Evolutionary conservation across 2,797 vertebrate species (phyloP).

Genomic region (Gambusia yucatana): DNA sequence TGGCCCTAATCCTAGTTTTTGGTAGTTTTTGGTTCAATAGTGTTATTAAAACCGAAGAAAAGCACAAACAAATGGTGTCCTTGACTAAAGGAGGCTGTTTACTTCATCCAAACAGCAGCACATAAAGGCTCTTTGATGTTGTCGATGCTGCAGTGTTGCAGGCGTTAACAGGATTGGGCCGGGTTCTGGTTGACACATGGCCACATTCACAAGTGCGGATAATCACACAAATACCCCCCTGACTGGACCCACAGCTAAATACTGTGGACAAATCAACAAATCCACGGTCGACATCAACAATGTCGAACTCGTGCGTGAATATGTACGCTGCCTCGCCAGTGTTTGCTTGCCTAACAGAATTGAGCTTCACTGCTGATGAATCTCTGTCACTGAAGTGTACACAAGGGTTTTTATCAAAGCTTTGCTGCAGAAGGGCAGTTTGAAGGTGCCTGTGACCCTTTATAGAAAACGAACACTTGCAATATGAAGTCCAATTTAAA

Average conservation of each 20-base stretch:
- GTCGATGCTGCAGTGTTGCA: conserved; percentile 17
- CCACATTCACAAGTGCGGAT: conserved; percentile 9
- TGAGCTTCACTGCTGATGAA: conserved; percentile 45
- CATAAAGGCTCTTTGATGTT: conserved; percentile 3
- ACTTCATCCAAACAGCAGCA: conserved; percentile 7
- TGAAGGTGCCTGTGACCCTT: conserved; percentile 3
- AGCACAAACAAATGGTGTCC: neutral
- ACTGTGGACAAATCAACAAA: conserved; percentile 10
- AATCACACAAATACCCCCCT: conserved; percentile 32
- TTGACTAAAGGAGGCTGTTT: neutral
- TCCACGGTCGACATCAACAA: neutral
- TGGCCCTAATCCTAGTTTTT: neutral
- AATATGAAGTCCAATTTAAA: neutral
- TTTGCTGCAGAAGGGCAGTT: neutral
- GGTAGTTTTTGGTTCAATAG: neutral
- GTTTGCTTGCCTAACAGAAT: conserved; percentile 30
- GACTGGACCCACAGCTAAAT: conserved; percentile 24
- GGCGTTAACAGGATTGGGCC: conserved; percentile 24
- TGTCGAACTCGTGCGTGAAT: conserved; percentile 13
- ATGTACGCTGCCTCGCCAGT: conserved; percentile 8
- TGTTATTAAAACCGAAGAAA: neutral
- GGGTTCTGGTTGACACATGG: conserved; percentile 12
- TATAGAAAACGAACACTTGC: neutral
- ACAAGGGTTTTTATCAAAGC: conserved; percentile 8
- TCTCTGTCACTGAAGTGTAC: conserved; percentile 16